A percentile compares a stretch with the other conserved stretches of the same genome.
These are phyloP conservation scores for Syncerus caffer DNA, from an alignment of 2,797 vertebrate genomes.

Conservation along the genomic window DNA sequence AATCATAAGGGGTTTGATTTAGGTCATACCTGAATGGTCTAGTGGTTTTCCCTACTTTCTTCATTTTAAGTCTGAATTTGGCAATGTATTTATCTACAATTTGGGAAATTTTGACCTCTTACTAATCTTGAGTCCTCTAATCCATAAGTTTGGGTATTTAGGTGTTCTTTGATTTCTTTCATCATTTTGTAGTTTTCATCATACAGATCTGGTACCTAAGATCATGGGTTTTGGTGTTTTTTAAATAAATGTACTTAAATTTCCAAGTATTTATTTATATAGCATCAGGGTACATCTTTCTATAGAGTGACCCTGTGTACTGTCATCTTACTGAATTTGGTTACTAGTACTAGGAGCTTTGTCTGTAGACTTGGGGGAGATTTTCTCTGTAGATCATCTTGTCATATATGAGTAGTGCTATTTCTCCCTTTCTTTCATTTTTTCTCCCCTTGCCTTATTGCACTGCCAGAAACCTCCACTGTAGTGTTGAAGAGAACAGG, in stretches of 20 bases:
- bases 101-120: neutral
- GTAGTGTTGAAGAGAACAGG: neutral
- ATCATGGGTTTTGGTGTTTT: neutral
- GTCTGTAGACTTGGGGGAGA: neutral
- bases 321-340: neutral
- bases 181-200: neutral
- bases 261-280: neutral
- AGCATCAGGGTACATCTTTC: neutral
- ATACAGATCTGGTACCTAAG: neutral
- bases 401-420: neutral
- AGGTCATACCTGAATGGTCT: too few relatives aligned
- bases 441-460: neutral
- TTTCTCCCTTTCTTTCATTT: neutral
- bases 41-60: too few relatives aligned
- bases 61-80: too few relatives aligned
- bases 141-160: neutral
- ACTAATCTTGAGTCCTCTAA: neutral
- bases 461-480: neutral
- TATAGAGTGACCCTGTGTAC: neutral
- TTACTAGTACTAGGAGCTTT: neutral
- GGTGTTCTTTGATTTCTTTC: slow-evolving; percentile 1
- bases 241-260: neutral
- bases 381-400: neutral
- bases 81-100: neutral
- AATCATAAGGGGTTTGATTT: too few relatives aligned